These are phyloP conservation scores for Ptyas mucosa DNA, from an alignment of 2,113 vertebrate genomes.

Conservation along the genomic window DNA sequence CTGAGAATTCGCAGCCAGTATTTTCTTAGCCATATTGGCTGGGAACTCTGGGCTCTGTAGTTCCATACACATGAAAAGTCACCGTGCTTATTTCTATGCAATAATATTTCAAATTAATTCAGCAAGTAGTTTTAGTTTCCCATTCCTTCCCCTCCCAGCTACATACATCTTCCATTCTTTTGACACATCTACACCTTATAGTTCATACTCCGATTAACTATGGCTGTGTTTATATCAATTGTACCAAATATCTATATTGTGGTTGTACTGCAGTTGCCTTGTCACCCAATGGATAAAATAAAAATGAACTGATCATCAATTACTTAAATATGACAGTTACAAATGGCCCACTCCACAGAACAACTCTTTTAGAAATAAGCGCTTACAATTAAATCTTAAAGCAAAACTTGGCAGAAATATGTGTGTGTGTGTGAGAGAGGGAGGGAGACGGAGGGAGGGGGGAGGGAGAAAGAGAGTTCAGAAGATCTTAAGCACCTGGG, in stretches of 20 bases:
- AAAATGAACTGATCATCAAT: background rate
- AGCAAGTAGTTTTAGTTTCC: background rate
- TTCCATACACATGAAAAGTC: background rate
- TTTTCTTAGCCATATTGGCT: background rate
- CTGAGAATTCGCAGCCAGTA: background rate
- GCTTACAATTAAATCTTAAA: background rate
- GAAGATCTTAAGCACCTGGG: no score
- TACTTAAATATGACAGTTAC: constrained; percentile 4
- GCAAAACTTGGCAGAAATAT: background rate
- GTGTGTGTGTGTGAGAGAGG: no score
- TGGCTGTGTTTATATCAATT: background rate
- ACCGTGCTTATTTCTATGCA: background rate
- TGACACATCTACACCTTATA: rapidly evolving
- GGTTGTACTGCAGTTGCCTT: background rate
- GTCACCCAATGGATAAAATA: background rate
- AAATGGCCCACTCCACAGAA: rapidly evolving
- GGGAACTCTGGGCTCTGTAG: background rate
- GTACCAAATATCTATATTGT: background rate
- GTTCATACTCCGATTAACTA: background rate
- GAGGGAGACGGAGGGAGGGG: no score
- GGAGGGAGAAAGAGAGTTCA: no score
- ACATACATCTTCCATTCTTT: background rate
- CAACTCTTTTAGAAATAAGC: background rate
- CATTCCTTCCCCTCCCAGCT: background rate
- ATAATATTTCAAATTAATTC: background rate